Conservation (phyloP, 2,888 invertebrate species). For the Papilio elwesi region DNA sequence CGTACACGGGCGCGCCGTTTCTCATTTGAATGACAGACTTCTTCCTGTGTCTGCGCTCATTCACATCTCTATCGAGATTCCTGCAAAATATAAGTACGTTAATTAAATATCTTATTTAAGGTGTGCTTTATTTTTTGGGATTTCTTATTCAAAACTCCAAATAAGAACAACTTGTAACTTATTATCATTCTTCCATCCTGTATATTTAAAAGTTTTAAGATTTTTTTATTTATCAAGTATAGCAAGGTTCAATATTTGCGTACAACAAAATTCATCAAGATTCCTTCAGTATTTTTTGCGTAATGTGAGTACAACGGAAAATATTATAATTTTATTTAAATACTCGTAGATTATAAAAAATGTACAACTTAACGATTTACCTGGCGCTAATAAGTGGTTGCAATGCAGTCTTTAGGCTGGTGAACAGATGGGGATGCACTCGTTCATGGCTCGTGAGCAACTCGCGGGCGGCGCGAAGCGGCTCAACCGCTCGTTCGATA, state of each 20-base stretch:
- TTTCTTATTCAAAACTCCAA: too few species aligned
- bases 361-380: conserved; percentile 49
- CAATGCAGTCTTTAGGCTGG: conserved; percentile 89
- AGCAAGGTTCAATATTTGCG: too few species aligned
- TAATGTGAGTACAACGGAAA: too few species aligned
- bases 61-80: conserved; percentile 77
- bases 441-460: conserved; percentile 90
- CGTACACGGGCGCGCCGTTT: conserved; percentile 81
- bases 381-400: conserved; percentile 89
- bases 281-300: too few species aligned
- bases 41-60: conserved; percentile 82
- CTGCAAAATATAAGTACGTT: conserved; percentile 54
- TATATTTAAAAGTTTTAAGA: too few species aligned
- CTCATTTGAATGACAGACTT: conserved; percentile 85
- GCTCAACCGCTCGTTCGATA: conserved; percentile 43
- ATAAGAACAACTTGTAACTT: too few species aligned
- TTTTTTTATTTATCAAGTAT: too few species aligned
- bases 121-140: too few species aligned
- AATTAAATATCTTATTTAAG: conserved; percentile 22
- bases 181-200: too few species aligned
- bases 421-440: conserved; percentile 89
- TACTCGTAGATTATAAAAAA: too few species aligned
- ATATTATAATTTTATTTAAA: too few species aligned
- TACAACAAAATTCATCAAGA: too few species aligned
- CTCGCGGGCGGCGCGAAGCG: conserved; percentile 61